phyloP scores from a whole-genome alignment of 2,113 vertebrate genomes.

The Oreocharis arfaki region DNA sequence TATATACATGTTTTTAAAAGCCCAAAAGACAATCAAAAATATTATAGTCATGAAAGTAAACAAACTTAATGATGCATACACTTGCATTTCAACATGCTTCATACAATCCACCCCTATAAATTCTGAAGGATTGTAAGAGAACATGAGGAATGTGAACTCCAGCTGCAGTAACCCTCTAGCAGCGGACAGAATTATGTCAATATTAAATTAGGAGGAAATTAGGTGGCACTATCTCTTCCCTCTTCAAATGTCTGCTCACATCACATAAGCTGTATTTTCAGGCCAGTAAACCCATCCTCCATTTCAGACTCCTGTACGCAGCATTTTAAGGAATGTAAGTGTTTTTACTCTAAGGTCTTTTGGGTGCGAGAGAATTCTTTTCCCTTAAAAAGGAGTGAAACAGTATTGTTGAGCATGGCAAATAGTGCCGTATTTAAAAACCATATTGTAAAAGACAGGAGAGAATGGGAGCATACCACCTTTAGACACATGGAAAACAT shows the following conservation, averaged over 20 bases:
- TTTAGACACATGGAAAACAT: neutral
- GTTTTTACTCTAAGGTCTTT: rapidly evolving
- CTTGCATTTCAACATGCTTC: neutral
- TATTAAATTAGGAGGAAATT: neutral
- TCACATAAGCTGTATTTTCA: neutral
- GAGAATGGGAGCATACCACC: neutral
- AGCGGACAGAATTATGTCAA: neutral
- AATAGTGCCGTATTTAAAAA: neutral
- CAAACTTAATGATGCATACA: neutral
- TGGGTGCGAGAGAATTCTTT: neutral
- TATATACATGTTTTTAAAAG: neutral
- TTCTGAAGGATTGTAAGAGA: neutral
- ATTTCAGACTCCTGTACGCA: neutral
- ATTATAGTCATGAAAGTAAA: neutral
- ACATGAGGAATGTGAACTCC: neutral
- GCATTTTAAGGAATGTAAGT: neutral
- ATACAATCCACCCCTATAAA: neutral
- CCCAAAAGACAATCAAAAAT: neutral
- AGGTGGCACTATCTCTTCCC: neutral
- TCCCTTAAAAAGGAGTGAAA: neutral
- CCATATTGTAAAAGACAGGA: neutral
- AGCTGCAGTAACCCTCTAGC: neutral
- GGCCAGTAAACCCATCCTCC: neutral
- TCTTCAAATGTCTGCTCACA: neutral
- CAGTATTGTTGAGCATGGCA: neutral